These are phyloP conservation scores for Drosophila emarginata DNA, from an alignment of 2,888 invertebrate species.

Conservation along the genomic window DNA sequence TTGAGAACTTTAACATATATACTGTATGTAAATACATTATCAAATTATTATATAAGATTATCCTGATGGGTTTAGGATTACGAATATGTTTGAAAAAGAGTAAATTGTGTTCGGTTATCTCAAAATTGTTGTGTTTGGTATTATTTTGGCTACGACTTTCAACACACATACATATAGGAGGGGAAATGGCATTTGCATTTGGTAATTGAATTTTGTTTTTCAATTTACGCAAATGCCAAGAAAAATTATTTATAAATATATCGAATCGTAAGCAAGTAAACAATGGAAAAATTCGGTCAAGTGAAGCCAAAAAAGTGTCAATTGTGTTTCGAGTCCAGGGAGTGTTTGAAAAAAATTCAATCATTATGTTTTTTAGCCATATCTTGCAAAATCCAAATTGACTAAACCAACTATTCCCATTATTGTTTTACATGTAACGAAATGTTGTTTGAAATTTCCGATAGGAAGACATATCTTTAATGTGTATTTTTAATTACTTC, in stretches of 20 bases:
- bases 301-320: conserved; percentile 1
- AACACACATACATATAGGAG: conserved; percentile 53
- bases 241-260: conserved; percentile 16
- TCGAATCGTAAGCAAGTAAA: background rate
- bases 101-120: background rate
- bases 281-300: conserved; percentile 5
- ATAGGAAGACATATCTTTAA: too few species aligned
- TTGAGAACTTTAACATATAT: too few species aligned
- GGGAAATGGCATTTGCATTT: conserved; percentile 66
- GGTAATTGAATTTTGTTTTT: conserved; percentile 75
- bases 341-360: background rate
- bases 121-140: background rate
- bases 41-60: too few species aligned
- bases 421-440: too few species aligned
- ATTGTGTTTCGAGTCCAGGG: too few species aligned
- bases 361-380: background rate
- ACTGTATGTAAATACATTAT: too few species aligned
- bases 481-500: too few species aligned
- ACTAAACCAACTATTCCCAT: too few species aligned
- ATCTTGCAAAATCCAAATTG: too few species aligned
- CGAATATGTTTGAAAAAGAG: background rate
- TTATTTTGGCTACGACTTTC: conserved; percentile 60
- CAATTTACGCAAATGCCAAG: conserved; percentile 70
- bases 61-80: too few species aligned
- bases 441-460: too few species aligned